A percentile compares a stretch with the other conserved stretches of the same genome.
These are phyloP conservation scores for Trididemnum nubilum DNA, from an alignment of 23 tunicate genomes.

Conservation along the genomic window DNA sequence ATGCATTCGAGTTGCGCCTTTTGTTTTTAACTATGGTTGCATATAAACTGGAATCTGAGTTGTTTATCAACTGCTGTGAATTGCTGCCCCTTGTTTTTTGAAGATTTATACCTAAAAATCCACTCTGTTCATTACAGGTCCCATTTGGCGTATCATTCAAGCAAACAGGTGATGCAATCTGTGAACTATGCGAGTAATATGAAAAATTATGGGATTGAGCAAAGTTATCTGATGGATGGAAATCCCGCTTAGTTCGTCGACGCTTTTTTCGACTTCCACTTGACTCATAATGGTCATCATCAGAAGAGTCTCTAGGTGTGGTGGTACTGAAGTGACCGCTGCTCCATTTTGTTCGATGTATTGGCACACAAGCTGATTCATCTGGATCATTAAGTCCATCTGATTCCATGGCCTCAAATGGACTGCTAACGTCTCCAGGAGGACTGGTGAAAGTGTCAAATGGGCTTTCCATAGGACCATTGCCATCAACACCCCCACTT, in stretches of 20 bases:
- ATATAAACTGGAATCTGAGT: constrained; percentile 60
- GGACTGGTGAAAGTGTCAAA: constrained; percentile 53
- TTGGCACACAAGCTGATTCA: constrained; percentile 34
- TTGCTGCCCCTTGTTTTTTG: neutral
- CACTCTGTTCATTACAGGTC: constrained; percentile 52
- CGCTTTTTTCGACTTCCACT: constrained; percentile 71
- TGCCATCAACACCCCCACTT: neutral
- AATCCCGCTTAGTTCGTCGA: constrained; percentile 51
- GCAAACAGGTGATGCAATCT: constrained; percentile 55
- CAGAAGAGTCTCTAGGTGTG: constrained; percentile 79
- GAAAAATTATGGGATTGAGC: no score
- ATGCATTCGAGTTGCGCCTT: constrained; percentile 62
- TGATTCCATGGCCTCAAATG: constrained; percentile 90
- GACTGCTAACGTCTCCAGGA: constrained; percentile 74
- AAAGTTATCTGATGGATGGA: constrained; percentile 29
- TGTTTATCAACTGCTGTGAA: constrained; percentile 11
- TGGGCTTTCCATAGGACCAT: constrained; percentile 39
- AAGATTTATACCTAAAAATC: neutral
- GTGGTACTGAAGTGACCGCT: constrained; percentile 54
- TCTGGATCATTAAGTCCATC: constrained; percentile 56
- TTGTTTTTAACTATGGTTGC: constrained; percentile 21
- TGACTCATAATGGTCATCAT: constrained; percentile 71
- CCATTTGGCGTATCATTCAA: constrained; percentile 49
- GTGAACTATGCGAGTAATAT: constrained; percentile 60
- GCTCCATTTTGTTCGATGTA: constrained; percentile 21